These are phyloP conservation scores for Noctuana brunneofusca DNA, from an alignment of 2,888 invertebrate species.

Conservation along the genomic window DNA sequence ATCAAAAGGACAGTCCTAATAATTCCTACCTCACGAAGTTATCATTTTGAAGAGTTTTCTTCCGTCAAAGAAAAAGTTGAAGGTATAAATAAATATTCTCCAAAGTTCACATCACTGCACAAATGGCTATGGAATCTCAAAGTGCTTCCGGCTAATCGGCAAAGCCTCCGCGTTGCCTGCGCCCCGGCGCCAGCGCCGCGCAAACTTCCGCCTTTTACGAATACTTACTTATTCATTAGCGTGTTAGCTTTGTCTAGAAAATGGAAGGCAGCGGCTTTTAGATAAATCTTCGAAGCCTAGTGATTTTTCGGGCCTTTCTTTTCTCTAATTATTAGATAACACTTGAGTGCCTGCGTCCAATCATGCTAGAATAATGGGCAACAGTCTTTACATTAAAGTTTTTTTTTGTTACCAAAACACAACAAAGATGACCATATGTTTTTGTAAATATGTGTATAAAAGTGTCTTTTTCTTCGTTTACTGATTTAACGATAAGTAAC, in stretches of 20 bases:
- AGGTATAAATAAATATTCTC: background rate
- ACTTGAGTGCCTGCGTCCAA: too few relatives aligned
- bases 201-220: constrained; percentile 28
- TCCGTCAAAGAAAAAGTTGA: background rate
- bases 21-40: background rate
- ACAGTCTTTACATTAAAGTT: too few relatives aligned
- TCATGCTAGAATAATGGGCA: too few relatives aligned
- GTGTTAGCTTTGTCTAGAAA: constrained; percentile 26
- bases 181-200: too few relatives aligned
- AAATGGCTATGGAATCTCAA: constrained; percentile 1
- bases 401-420: too few relatives aligned
- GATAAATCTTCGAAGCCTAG: constrained; percentile 2
- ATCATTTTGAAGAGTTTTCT: background rate
- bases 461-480: too few relatives aligned
- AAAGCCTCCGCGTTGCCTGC: constrained; percentile 21
- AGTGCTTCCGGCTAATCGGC: constrained; percentile 20
- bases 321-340: background rate
- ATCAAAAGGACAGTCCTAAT: background rate
- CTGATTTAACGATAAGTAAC: too few relatives aligned
- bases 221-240: constrained; percentile 29
- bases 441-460: too few relatives aligned
- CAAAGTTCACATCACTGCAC: constrained; percentile 7
- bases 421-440: too few relatives aligned
- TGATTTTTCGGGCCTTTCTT: background rate
- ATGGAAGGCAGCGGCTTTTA: constrained; percentile 12